Conservation (phyloP, 2,113 vertebrate genomes). For the Cervus canadensis region DNA sequence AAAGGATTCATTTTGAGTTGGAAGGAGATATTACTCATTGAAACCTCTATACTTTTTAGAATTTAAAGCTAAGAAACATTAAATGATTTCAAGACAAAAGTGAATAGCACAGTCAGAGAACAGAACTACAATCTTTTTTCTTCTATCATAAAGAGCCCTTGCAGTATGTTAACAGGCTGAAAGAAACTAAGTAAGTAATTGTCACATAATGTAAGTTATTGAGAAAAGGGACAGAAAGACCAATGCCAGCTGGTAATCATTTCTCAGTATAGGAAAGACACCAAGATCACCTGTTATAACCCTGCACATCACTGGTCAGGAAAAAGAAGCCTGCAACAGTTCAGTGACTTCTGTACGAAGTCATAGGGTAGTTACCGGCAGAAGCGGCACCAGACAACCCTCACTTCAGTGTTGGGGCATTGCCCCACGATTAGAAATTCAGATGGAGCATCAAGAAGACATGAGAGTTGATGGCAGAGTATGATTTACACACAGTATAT, state of each 20-base stretch:
- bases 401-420: background rate
- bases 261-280: background rate
- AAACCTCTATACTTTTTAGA: background rate
- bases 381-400: background rate
- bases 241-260: background rate
- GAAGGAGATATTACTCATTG: background rate
- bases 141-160: background rate
- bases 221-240: background rate
- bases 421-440: background rate
- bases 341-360: background rate
- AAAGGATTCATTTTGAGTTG: background rate
- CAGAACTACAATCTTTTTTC: background rate
- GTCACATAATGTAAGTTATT: background rate
- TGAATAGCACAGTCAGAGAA: background rate
- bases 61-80: background rate
- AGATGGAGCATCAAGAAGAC: background rate
- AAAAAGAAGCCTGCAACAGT: background rate
- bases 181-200: background rate
- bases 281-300: background rate
- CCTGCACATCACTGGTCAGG: background rate
- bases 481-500: background rate
- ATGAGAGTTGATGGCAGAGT: background rate
- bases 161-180: background rate
- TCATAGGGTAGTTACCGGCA: background rate
- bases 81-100: constrained; percentile 12